Conservation (phyloP, 2,888 invertebrate species). For the Resseliella maxima region DNA sequence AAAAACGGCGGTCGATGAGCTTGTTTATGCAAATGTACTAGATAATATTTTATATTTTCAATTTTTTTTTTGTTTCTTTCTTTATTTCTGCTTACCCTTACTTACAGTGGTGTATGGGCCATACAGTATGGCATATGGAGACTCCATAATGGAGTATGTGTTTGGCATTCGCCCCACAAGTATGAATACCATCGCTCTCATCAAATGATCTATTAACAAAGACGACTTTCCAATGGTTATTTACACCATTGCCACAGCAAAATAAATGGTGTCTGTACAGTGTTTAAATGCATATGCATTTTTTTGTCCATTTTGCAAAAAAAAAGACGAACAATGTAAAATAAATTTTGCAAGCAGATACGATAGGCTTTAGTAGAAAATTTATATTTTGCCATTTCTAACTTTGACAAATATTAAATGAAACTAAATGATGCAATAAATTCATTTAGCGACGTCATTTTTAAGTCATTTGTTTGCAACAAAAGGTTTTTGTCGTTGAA, state of each 20-base stretch:
- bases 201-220: background rate
- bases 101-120: no score
- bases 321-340: background rate
- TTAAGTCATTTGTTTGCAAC: background rate
- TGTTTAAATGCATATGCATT: background rate
- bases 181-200: background rate
- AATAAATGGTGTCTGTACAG: background rate
- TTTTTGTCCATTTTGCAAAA: background rate
- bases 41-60: background rate
- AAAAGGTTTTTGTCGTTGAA: background rate
- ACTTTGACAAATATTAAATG: background rate
- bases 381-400: background rate
- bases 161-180: background rate
- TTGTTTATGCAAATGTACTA: background rate
- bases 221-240: background rate
- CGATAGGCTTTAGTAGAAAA: background rate
- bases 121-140: background rate
- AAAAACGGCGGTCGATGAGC: background rate
- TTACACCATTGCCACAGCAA: background rate
- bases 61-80: no score
- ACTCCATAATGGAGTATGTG: background rate
- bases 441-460: background rate
- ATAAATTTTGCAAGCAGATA: background rate
- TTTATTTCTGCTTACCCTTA: no score
- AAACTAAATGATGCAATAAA: background rate